Evolutionary conservation across 1,140 invertebrate species (phyloP).

Genomic region (Conopomorpha cramerella): DNA sequence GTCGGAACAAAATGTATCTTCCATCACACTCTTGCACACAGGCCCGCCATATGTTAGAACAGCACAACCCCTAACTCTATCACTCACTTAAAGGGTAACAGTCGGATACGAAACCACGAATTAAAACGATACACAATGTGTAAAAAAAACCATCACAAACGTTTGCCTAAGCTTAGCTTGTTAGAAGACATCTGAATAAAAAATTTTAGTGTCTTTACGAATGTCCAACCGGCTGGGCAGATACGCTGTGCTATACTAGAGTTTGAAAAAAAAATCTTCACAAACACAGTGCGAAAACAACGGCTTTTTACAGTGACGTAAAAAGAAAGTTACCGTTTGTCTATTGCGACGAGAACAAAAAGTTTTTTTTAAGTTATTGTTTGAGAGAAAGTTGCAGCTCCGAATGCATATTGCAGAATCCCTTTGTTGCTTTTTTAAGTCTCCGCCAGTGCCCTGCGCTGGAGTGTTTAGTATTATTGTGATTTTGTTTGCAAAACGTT

Average conservation of each 20-base stretch:
- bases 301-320: conserved; percentile 20
- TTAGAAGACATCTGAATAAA: conserved; percentile 59
- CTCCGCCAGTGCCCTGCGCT: too few species aligned
- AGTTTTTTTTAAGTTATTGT: conserved; percentile 36
- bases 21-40: conserved; percentile 50
- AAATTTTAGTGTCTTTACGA: conserved; percentile 57
- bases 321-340: conserved; percentile 37
- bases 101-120: conserved; percentile 43
- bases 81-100: too few species aligned
- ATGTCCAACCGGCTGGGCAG: conserved; percentile 49
- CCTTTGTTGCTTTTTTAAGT: too few species aligned
- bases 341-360: conserved; percentile 18
- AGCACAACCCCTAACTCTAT: conserved; percentile 32
- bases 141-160: conserved; percentile 54
- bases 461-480: too few species aligned
- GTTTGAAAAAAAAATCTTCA: conserved; percentile 10
- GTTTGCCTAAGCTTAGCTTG: conserved; percentile 60
- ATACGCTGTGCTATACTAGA: conserved; percentile 25
- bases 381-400: conserved; percentile 47
- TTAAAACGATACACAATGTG: conserved; percentile 41
- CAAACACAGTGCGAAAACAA: conserved; percentile 6
- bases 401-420: too few species aligned
- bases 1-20: conserved; percentile 18
- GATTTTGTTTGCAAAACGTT: too few species aligned
- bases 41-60: conserved; percentile 21